These are phyloP conservation scores for Brachyalestes nurse DNA, from an alignment of 2,797 vertebrate species.

Conservation along the genomic window DNA sequence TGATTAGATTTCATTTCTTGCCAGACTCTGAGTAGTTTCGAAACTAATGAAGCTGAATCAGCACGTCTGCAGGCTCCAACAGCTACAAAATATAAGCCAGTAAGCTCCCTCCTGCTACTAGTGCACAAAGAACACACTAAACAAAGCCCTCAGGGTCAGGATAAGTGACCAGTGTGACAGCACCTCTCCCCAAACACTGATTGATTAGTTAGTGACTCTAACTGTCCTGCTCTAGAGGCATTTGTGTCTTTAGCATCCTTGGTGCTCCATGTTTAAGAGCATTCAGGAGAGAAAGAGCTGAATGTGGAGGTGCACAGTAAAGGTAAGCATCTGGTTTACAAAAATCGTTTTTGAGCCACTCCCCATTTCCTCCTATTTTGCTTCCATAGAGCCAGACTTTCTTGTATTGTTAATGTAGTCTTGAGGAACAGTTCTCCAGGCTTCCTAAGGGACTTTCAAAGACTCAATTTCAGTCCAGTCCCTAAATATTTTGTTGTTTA, in stretches of 20 bases:
- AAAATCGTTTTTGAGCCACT: background rate
- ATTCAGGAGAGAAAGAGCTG: conserved; percentile 18
- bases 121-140: conserved; percentile 35
- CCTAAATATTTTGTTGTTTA: no score
- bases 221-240: background rate
- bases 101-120: conserved; percentile 25
- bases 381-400: conserved; percentile 7
- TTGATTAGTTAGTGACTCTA: background rate
- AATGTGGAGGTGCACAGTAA: background rate
- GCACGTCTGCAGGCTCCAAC: conserved; percentile 55
- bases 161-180: conserved; percentile 17
- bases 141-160: conserved; percentile 10
- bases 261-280: conserved; percentile 26
- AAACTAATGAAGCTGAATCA: conserved; percentile 66
- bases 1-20: conserved; percentile 57
- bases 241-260: conserved; percentile 5
- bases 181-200: conserved; percentile 5
- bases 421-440: no score
- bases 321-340: conserved; percentile 30
- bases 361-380: background rate
- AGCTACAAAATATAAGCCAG: conserved; percentile 42
- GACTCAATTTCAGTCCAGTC: no score
- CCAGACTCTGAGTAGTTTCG: conserved; percentile 60
- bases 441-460: no score
- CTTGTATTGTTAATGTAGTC: no score